Evolutionary conservation across 2,113 vertebrate genomes (phyloP), one percentile per base, ranked within the genome.

Genomic region (Chaetodon auriga): DNA sequence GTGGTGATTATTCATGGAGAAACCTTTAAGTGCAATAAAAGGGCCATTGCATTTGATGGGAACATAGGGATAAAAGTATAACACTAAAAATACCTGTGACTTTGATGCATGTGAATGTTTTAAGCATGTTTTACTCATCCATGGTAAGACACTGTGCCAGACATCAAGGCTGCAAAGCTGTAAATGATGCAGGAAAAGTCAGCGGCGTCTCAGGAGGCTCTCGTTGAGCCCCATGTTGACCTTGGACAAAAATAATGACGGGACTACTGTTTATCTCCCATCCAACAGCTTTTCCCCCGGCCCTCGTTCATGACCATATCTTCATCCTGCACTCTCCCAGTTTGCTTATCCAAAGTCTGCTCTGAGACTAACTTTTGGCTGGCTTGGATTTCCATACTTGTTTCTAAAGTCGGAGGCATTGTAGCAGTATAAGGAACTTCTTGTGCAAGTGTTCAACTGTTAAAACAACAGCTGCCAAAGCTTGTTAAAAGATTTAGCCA

Each of bases 251-350:
- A 69, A 65, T 69, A 78, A 68, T 60, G 78, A 81, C 41, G 53
- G 73, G 82, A 73, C 68, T 49, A 66, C 23, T 83, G 84, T 94
- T 93, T 93, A 94, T 94, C 90, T 94, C 83, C 57, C 71, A 79
- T 80, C 74, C 66, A 86, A 35, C 91, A 94, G 91, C 88, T 85
- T 93, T 93, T 84, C 87, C 92, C 82, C 79, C 18, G 49, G 87
- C 84, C 60, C 73, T 86, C 63, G 69, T 90, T 92, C 66, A 80
- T 65, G 80, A 76, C 76, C 91, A 81, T 89, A 94, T 90, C 91
- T 87, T 90, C 78, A 90, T 92, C 91, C 93, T 88, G 87, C 91
- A 90, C 69, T 90, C 84, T 79, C 80, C 64, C 46, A 4, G 69
- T 85, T 89, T 92, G 78, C 88, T 92, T 90, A 84, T 79, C 68